A percentile compares a stretch with the other conserved stretches of the same genome.
These are phyloP conservation scores for Nibea coibor DNA, from an alignment of 2,113 vertebrate genomes.

Conservation along the genomic window DNA sequence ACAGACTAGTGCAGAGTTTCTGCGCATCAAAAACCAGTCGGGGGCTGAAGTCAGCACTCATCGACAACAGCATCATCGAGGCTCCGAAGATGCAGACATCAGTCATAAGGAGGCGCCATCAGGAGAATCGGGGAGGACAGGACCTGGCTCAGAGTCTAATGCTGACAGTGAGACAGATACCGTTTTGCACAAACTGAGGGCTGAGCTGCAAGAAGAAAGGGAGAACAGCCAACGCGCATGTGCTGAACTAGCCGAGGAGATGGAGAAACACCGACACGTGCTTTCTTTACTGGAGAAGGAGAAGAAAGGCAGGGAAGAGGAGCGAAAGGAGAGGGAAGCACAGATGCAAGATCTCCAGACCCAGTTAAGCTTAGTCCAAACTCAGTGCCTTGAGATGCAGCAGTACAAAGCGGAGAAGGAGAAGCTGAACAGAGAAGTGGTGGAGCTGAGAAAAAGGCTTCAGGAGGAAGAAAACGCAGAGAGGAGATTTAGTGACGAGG, in stretches of 20 bases:
- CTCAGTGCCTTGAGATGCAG: slow-evolving; percentile 77
- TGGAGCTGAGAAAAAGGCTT: slow-evolving; percentile 76
- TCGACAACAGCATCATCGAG: slow-evolving; percentile 61
- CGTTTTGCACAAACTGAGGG: slow-evolving; percentile 73
- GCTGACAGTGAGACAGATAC: slow-evolving; percentile 31
- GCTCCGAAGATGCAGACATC: slow-evolving; percentile 69
- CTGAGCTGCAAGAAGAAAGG: slow-evolving; percentile 76
- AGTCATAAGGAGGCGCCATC: slow-evolving; percentile 65
- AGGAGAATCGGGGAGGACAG: slow-evolving; percentile 63
- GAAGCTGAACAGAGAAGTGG: slow-evolving; percentile 80
- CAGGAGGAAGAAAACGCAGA: slow-evolving; percentile 71
- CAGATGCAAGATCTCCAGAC: slow-evolving; percentile 76
- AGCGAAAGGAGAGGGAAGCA: slow-evolving; percentile 73
- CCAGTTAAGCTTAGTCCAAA: slow-evolving; percentile 75
- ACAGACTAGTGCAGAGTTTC: slow-evolving; percentile 83
- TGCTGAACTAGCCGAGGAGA: slow-evolving; percentile 72
- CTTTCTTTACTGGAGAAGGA: slow-evolving; percentile 80
- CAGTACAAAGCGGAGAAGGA: slow-evolving; percentile 84
- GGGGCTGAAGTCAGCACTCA: slow-evolving; percentile 61
- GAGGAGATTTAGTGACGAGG: slow-evolving; percentile 71
- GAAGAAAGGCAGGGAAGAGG: slow-evolving; percentile 69
- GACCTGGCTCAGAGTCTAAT: slow-evolving; percentile 1
- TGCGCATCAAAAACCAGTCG: slow-evolving; percentile 78
- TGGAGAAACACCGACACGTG: slow-evolving; percentile 65
- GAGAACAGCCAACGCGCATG: slow-evolving; percentile 57